Base-by-base conservation (phyloP, 2,888 invertebrate genomes). In the Blastobasis adustella region DNA sequence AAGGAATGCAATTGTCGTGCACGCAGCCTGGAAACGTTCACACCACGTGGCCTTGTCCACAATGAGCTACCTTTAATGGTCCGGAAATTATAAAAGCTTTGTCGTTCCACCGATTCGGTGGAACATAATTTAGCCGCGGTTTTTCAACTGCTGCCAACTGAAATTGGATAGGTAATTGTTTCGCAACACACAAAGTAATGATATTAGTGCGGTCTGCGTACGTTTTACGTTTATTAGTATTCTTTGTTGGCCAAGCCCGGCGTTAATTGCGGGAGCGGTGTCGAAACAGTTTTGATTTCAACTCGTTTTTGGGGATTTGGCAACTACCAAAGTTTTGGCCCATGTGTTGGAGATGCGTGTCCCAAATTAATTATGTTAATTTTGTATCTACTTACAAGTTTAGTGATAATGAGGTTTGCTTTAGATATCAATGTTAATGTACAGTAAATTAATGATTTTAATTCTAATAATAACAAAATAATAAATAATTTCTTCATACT, bases 1-100 rank as follows among this genome's bases (percentile, higher is more conserved):
- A 63, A 71, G 77, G 79, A 81, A 82, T 82, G 81, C 76, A 77
- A 76, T 76, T 79, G 81, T 82, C 79, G 77, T 79, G 79, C 72
- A 74, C 68, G 56, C 52, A 62, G 58, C 57, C 58, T 55, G 58
- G 59, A 71, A 63, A 78, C 81, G 68, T 78, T 83, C 83, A 72
- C 77, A 70, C 67, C 65, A 56, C 56, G 55, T 66, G 82, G 73
- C 86, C 86, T 86, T 86, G 86, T 68, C 58, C 62, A 65, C 68
- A 73, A 66, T 69, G 69, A 79, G 71, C 69, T 73, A 73, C 76
- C 68, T 72, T 76, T 80, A 81, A 76, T 77, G 78, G 77, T 72
- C 79, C 82, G 83, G 84, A 85, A 82, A 86, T 81, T 79, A 74
- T 76, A 72, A 75, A 65, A 70, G 67, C 62, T 73, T 77, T 77